Evolutionary conservation across 2,113 vertebrate genomes (phyloP).

Genomic region (Sebastes fasciatus): DNA sequence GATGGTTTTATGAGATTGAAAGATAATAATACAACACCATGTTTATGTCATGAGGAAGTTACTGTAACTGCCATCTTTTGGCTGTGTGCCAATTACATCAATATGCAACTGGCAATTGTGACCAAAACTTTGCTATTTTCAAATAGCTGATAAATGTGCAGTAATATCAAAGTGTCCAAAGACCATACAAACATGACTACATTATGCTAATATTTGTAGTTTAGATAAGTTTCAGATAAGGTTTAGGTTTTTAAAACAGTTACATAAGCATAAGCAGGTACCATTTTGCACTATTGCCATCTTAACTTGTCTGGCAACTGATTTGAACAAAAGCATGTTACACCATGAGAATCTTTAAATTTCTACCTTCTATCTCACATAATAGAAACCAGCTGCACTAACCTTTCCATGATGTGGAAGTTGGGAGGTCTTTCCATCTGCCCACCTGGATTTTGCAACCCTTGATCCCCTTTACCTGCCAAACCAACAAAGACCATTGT

Average conservation of each 20-base stretch:
- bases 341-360: not conserved
- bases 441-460: slow-evolving; percentile 63
- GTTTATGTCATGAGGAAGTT: not conserved
- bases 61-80: not conserved
- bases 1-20: not conserved
- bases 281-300: not conserved
- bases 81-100: not conserved
- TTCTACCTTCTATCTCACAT: not conserved
- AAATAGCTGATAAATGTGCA: not conserved
- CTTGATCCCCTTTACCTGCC: slow-evolving; percentile 74
- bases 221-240: not conserved
- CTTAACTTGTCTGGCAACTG: not conserved
- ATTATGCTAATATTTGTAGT: not conserved
- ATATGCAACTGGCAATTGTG: not conserved
- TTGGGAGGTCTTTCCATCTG: slow-evolving; percentile 68
- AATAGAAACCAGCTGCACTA: slow-evolving; percentile 10
- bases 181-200: not conserved
- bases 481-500: not conserved
- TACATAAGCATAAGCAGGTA: not conserved
- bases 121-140: not conserved
- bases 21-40: not conserved
- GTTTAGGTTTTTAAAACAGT: not conserved
- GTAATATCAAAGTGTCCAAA: not conserved
- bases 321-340: not conserved
- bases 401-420: slow-evolving; percentile 76